Evolutionary conservation across 2,113 vertebrate genomes (phyloP).

Genomic region (Girardinichthys multiradiatus): DNA sequence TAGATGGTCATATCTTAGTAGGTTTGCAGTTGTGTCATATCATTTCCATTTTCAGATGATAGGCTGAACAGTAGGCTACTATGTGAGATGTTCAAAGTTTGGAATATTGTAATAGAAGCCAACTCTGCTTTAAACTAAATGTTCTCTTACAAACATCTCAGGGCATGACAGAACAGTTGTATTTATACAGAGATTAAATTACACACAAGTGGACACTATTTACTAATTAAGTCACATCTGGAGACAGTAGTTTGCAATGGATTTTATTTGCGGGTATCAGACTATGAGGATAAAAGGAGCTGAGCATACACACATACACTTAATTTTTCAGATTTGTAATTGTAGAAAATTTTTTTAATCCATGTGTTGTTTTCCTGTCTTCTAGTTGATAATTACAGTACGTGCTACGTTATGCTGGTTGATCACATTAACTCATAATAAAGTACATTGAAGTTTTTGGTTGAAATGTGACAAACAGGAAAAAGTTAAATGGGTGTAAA

Average conservation of each 20-base stretch:
- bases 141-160: no score
- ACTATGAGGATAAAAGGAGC: not conserved
- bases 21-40: no score
- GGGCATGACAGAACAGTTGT: not conserved
- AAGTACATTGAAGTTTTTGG: not conserved
- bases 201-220: not conserved
- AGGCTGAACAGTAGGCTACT: no score
- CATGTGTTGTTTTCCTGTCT: not conserved
- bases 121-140: no score
- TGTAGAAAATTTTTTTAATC: no score
- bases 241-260: not conserved
- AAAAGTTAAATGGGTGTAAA: not conserved
- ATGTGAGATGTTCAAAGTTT: no score
- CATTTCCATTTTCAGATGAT: no score
- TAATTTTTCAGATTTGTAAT: no score
- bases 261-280: not conserved
- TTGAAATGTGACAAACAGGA: not conserved
- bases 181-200: not conserved
- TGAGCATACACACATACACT: not conserved
- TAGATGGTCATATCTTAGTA: no score
- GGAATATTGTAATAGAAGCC: no score
- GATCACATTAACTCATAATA: not conserved
- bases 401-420: not conserved
- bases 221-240: not conserved
- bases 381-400: not conserved